Percentiles rank a stretch among this genome's conserved stretches.
phyloP scores from a whole-genome alignment of 1,140 invertebrate genomes.

The Eriocheir sinensis region DNA sequence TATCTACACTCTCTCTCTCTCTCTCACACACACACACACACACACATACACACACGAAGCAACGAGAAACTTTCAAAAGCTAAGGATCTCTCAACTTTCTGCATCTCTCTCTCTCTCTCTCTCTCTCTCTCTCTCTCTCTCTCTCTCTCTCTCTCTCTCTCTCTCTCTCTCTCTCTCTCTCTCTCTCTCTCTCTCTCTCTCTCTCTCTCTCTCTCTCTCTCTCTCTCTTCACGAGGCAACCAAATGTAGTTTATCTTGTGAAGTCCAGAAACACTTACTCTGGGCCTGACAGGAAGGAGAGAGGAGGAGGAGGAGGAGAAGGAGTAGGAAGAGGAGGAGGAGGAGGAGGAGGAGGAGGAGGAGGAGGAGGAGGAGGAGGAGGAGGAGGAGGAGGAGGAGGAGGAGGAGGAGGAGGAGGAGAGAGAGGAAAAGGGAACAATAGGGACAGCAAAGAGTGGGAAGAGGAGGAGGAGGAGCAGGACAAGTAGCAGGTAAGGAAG shows the following conservation, averaged over 20 bases:
- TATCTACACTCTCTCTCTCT: not conserved
- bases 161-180: constrained; percentile 38
- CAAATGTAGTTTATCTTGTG: not conserved
- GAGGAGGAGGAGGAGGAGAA: not conserved
- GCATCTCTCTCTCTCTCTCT: constrained; percentile 28
- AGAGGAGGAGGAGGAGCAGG: not conserved
- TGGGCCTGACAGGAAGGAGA: not conserved
- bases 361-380: not conserved
- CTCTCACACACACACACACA: not conserved
- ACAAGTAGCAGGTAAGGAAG: not conserved
- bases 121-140: constrained; percentile 22
- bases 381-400: not conserved
- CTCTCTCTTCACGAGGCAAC: not conserved
- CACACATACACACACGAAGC: not conserved
- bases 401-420: not conserved
- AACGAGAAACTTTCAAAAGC: not conserved
- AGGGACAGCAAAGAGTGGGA: not conserved
- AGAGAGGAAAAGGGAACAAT: not conserved
- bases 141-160: constrained; percentile 47
- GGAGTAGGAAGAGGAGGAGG: not conserved
- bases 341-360: not conserved
- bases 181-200: constrained; percentile 22
- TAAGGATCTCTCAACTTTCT: constrained; percentile 44
- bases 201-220: constrained; percentile 41
- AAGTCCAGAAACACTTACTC: not conserved